Evolutionary conservation across 2,888 invertebrate species (phyloP), one percentile per base, ranked within the genome.

Genomic region (Agrotis clavis): DNA sequence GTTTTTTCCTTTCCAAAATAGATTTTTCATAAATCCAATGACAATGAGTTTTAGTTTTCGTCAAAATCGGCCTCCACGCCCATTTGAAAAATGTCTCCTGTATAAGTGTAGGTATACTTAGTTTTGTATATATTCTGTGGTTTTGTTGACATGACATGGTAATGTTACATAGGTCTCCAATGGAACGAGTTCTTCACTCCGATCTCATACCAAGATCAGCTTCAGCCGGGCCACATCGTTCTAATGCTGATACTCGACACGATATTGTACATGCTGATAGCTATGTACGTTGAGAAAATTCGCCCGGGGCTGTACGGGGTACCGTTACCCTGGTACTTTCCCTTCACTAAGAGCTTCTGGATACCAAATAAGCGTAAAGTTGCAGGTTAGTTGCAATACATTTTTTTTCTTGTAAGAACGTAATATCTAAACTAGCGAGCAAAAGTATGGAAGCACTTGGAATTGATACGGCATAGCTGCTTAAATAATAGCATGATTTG

Each of bases 261-360:
- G 0, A 81, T 98, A 45, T 77, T 99, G 0, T 98, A 99, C 90
- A 96, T 98, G 89, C 70, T 97, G 9, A 94, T 99, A 35, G 98
- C 99, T 0, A 96, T 99, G 92, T 99, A 99, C 88, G 96, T 99
- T 45, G 99, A 99, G 92, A 98, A 98, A 79, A 97, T 99, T 63
- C 97, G 97, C 76, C 99, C 99, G 0, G 99, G 99, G 4, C 97
- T 98, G 71, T 99, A 97, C 90, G 99, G 99, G 3, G 98, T 99
- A 0, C 98, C 98, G 0, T 96, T 97, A 74, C 98, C 97, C 11
- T 99, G 98, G 97, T 97, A 99, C 88, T 99, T 99, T 88, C 98
- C 98, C 0, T 97, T 98, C 63, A 97, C 97, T 1, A 94, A 96
- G 69, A 92, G 90, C 18, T 97, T 96, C 88, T 97, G 97, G 97